Evolutionary conservation across 1,140 invertebrate genomes (phyloP), one percentile per base, ranked within the genome.

Genomic region (Drosophila kikkawai): DNA sequence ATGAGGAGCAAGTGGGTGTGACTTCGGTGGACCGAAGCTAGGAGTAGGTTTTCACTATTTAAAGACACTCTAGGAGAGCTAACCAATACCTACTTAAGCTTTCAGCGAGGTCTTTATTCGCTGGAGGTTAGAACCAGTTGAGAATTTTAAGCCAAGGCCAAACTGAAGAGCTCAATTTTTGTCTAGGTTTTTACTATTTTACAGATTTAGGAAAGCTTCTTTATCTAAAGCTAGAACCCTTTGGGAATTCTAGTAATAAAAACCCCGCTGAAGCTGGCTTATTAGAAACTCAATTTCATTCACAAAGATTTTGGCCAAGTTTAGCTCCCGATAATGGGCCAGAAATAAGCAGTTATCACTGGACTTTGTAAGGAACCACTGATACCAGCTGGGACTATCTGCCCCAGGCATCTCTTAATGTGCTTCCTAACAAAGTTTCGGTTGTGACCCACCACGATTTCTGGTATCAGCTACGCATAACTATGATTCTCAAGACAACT

Each of bases 371-470:
- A 22, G 47, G 12, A 55, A 65, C 51, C 15, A 7, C 15, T 17
- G 53, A 55, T 56, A 26, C 19, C 13, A 22, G n/a, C 3, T 34
- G 17, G 1, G 19, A 50, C 2, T 66, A 66, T 69, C 47, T 53
- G 9, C 8, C 8, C 8, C 44, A 4, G 12, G 7, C 17, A 39
- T 26, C 53, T 6, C 53, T 4, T 53, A 45, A 60, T 34, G 55
- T 4, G 47, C 39, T 44, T n/a, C 61, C 48, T 55, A 45, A 56
- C 63, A 56, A 70, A 47, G 39, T 55, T 70, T 37, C 15, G 22
- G 22, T 70, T 55, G 48, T 36, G 67, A 55, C 13, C 12, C 32
- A 32, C 22, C n/a, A n/a, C 4, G 1, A 55, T 36, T 12, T 34
- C 0, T 26, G 11, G 15, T 39, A 55, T 67, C 39, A 44, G 53